phyloP scores from a whole-genome alignment of 2,888 invertebrate species.

The Scrobipalpa atriplicella region DNA sequence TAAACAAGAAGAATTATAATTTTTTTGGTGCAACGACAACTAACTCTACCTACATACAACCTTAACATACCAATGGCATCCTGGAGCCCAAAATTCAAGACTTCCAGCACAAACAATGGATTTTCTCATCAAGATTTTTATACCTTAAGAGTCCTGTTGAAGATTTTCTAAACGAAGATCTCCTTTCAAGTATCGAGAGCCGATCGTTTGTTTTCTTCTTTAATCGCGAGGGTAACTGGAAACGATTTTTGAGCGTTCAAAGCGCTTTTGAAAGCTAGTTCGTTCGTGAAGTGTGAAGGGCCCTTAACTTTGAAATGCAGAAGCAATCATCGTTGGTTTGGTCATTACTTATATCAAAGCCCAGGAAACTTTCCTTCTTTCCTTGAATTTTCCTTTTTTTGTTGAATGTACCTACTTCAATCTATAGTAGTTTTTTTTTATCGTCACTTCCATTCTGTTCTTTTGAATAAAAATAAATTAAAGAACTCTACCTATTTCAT shows the following conservation, averaged over 20 bases:
- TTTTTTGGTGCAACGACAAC: too few species aligned
- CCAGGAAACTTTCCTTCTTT: not conserved
- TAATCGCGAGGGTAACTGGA: conserved; percentile 6
- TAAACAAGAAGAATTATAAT: too few species aligned
- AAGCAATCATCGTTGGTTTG: not conserved
- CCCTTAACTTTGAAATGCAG: not conserved
- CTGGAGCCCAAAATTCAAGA: too few species aligned
- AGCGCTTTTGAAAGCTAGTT: not conserved
- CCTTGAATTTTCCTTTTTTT: not conserved
- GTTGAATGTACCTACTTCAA: not conserved
- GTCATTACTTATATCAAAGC: not conserved
- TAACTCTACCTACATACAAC: too few species aligned
- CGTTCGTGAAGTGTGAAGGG: conserved; percentile 1
- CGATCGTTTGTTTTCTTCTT: conserved; percentile 1
- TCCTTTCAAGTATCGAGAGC: not conserved
- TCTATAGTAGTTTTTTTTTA: too few species aligned
- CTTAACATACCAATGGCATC: too few species aligned
- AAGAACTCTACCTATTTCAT: too few species aligned
- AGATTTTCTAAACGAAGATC: not conserved
- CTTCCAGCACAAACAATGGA: too few species aligned
- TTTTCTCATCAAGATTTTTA: not conserved
- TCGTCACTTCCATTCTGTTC: too few species aligned
- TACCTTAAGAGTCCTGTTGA: not conserved
- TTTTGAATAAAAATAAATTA: too few species aligned
- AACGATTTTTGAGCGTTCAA: not conserved